Evolutionary conservation across 2,113 vertebrate genomes (phyloP).

Genomic region (Neogale vison): DNA sequence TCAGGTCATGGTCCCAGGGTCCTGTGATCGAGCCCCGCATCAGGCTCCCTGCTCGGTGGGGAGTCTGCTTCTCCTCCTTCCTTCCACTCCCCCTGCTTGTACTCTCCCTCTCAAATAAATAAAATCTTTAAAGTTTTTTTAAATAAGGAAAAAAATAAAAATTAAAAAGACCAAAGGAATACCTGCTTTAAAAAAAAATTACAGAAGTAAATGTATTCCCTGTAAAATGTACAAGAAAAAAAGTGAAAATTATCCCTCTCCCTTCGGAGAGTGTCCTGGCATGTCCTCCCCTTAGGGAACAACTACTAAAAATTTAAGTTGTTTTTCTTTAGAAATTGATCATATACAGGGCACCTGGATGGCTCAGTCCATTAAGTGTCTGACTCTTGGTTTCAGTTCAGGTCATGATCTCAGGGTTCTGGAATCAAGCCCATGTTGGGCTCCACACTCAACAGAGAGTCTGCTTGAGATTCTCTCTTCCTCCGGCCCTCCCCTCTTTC

Average conservation of each 20-base stretch:
- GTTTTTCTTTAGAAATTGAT: neutral
- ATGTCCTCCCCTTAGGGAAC: neutral
- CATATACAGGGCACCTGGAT: neutral
- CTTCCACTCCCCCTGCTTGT: neutral
- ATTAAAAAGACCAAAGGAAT: neutral
- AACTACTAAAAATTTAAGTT: neutral
- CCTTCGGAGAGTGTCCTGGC: neutral
- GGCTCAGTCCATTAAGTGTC: neutral
- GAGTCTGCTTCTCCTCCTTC: neutral
- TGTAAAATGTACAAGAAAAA: neutral
- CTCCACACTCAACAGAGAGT: neutral
- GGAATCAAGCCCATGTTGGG: neutral
- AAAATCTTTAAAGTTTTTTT: neutral
- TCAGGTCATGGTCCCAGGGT: neutral
- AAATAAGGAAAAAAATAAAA: no score
- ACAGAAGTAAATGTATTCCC: neutral
- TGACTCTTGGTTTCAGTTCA: neutral
- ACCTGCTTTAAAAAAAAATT: neutral
- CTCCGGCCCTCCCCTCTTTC: neutral
- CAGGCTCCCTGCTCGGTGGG: neutral
- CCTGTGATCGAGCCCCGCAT: neutral
- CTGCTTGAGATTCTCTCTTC: neutral
- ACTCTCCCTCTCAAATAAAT: neutral
- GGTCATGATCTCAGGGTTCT: neutral
- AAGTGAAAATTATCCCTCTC: neutral